A percentile compares a stretch with the other conserved stretches of the same genome.
These are phyloP conservation scores for Digitonthophagus gazella DNA, from an alignment of 2,888 invertebrate species.

Conservation along the genomic window DNA sequence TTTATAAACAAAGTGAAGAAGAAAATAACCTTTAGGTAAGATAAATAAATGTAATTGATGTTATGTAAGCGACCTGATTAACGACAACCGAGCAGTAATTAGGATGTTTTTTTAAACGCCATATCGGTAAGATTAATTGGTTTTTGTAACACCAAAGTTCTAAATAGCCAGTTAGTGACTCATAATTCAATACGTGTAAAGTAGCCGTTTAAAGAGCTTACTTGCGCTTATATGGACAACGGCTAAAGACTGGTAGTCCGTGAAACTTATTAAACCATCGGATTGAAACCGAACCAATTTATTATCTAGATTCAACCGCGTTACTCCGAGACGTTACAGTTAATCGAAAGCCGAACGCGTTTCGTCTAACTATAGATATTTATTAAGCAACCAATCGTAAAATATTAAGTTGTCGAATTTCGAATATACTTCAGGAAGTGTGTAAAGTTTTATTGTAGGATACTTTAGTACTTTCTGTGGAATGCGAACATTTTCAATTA, in stretches of 20 bases:
- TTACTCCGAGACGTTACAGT: background rate
- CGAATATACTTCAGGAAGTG: too few relatives aligned
- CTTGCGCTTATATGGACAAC: background rate
- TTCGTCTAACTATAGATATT: too few relatives aligned
- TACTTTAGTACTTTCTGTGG: too few relatives aligned
- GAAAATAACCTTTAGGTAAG: too few relatives aligned
- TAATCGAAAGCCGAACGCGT: background rate
- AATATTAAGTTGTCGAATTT: too few relatives aligned
- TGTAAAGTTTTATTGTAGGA: too few relatives aligned
- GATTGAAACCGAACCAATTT: background rate
- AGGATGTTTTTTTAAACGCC: background rate
- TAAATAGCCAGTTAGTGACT: background rate
- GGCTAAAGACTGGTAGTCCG: background rate
- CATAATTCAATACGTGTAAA: background rate
- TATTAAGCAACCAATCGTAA: too few relatives aligned
- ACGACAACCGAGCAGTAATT: too few relatives aligned
- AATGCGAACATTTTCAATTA: background rate
- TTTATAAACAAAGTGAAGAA: background rate
- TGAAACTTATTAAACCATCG: background rate
- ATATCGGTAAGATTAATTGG: background rate
- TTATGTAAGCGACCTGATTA: background rate
- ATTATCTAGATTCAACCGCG: background rate
- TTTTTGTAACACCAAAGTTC: background rate
- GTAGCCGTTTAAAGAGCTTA: too few relatives aligned
- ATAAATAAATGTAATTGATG: too few relatives aligned